Evolutionary conservation across 2,888 invertebrate species (phyloP), one percentile per base, ranked within the genome.

Genomic region (Ichneumoninae sp.): DNA sequence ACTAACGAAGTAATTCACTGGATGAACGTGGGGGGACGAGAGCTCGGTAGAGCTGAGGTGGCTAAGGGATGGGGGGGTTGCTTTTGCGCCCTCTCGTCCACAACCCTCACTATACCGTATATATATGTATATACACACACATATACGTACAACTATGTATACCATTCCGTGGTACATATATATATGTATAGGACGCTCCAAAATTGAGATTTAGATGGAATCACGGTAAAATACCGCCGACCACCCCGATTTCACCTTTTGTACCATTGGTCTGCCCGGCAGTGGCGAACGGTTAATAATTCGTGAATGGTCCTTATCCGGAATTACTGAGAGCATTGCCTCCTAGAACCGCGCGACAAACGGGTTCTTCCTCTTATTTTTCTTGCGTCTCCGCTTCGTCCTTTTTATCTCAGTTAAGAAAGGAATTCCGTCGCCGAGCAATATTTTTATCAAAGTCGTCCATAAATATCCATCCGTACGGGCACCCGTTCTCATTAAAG

Each of bases 1-100:
- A 93, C 93, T 93, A 93, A 93, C 93, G 93, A 93, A 93, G 93
- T 93, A 93, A 93, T 93, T 93, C 93, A 93, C 93, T 93, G 93
- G 92, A 93, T 93, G 93, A 93, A 92, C 92, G 91, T 90, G 91
- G 90, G 89, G 89, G 90, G 89, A 89, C 83, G 78, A 66, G 80
- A 84, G 62, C 83, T 84, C 44, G 71, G 74, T 57, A 76, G 82
- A 76, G 82, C 82, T 76, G 82, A 83, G 86, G 86, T 82, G 80
- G 85, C 77, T 72, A 72, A 76, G 83, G 81, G 84, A 70, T 82
- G 82, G 47, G 82, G 87, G 83, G 87, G 83, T 82, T 82, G 84
- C 81, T 83, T 83, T 81, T 71, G 77, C 80, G 57, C 76, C 80
- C 79, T 87, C 81, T 71, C 76, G 74, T 71, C 50, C 76, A 80